A percentile compares a stretch with the other conserved stretches of the same genome.
These are phyloP conservation scores for Pampusana beccarii DNA, from an alignment of 2,113 vertebrate species.

Conservation along the genomic window DNA sequence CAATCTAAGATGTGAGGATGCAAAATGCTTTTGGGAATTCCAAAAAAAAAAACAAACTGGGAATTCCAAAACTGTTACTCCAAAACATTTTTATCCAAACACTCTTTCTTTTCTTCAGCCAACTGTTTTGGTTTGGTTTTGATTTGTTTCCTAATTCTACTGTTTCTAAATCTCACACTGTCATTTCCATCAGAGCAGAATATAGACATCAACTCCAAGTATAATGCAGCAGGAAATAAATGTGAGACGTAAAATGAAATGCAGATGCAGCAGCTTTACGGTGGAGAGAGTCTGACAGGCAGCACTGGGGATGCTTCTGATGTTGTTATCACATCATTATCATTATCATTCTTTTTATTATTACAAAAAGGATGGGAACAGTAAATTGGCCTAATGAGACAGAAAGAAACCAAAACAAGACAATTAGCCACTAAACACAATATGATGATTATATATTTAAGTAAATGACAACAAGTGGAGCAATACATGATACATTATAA, in stretches of 20 bases:
- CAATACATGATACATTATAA: neutral
- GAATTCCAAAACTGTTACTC: neutral
- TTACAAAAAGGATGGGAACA: neutral
- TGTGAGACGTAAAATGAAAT: neutral
- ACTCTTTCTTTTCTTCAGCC: neutral
- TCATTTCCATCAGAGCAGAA: neutral
- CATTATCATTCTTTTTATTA: neutral
- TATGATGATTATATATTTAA: neutral
- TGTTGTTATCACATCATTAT: neutral
- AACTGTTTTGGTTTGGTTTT: neutral
- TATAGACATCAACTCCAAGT: neutral
- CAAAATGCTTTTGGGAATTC: neutral
- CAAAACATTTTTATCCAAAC: neutral
- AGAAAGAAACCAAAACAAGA: constrained; percentile 18
- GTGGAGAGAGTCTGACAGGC: neutral
- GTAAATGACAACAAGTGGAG: neutral
- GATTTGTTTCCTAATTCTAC: neutral
- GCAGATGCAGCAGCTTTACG: neutral
- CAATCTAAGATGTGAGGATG: neutral
- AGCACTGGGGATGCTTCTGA: neutral
- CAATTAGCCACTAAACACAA: neutral
- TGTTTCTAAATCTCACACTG: neutral
- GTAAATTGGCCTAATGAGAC: constrained; percentile 13
- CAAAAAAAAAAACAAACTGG: too few species aligned
- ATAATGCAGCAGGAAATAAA: neutral